Conservation (phyloP, 1,140 invertebrate species). For the Calephelis nemesis region DNA sequence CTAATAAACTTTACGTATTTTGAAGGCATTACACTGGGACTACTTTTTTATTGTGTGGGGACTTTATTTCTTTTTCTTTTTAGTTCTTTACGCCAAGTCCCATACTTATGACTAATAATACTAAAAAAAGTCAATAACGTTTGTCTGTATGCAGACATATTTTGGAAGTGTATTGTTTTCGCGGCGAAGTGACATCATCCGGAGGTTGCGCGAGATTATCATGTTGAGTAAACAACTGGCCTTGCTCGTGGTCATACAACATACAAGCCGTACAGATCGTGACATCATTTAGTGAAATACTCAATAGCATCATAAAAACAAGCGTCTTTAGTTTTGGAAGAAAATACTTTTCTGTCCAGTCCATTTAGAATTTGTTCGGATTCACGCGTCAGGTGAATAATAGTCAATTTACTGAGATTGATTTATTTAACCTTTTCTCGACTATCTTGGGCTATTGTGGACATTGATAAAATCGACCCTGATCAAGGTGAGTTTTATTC, state of each 20-base stretch:
- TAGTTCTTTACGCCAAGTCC: too few relatives aligned
- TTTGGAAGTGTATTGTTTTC: constrained; percentile 35
- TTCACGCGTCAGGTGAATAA: neutral
- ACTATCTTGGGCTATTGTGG: constrained; percentile 39
- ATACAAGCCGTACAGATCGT: constrained; percentile 45
- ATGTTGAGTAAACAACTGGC: constrained; percentile 49
- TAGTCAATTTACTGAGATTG: constrained; percentile 1
- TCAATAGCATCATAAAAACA: constrained; percentile 28
- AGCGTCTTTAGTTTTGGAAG: constrained; percentile 7
- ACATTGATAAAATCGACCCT: constrained; percentile 52
- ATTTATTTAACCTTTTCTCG: constrained; percentile 28
- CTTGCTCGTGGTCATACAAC: constrained; percentile 60
- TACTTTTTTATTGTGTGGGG: too few relatives aligned
- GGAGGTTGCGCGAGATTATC: constrained; percentile 66
- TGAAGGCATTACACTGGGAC: too few relatives aligned
- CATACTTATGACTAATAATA: constrained; percentile 20
- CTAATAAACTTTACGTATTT: too few relatives aligned
- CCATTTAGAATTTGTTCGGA: neutral
- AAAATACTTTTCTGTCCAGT: neutral
- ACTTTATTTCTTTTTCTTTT: too few relatives aligned
- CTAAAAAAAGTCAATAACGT: constrained; percentile 21
- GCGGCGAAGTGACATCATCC: constrained; percentile 59
- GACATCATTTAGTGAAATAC: constrained; percentile 65
- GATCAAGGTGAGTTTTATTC: constrained; percentile 56
- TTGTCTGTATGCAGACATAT: constrained; percentile 25